phyloP scores from a whole-genome alignment of 2,888 invertebrate genomes.

The Drosophila dives region DNA sequence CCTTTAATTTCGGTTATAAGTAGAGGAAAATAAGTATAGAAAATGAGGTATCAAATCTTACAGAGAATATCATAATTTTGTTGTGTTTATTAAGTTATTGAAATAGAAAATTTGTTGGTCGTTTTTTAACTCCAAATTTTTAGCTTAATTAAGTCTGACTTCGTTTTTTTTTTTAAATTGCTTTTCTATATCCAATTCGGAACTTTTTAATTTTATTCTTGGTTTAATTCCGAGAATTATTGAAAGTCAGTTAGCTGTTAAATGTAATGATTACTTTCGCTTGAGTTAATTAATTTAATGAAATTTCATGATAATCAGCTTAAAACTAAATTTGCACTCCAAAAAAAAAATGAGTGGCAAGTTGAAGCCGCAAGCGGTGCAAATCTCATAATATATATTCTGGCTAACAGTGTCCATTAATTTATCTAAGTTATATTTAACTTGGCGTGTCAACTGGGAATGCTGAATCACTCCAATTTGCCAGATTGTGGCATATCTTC shows the following conservation, averaged over 20 bases:
- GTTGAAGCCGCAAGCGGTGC: background rate
- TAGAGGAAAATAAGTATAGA: background rate
- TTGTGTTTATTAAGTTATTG: background rate
- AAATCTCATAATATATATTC: background rate
- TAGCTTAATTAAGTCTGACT: background rate
- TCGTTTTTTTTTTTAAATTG: background rate
- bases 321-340: background rate
- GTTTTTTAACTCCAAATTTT: background rate
- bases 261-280: background rate
- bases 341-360: background rate
- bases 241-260: background rate
- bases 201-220: background rate
- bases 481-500: constrained; percentile 10
- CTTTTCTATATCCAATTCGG: background rate
- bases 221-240: background rate
- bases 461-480: constrained; percentile 28
- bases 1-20: too few species aligned
- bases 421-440: constrained; percentile 1
- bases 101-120: fast-evolving
- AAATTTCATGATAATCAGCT: background rate
- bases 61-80: background rate
- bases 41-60: fast-evolving
- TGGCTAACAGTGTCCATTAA: background rate
- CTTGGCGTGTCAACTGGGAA: background rate
- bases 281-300: background rate